phyloP scores from a whole-genome alignment of 2,888 invertebrate genomes.

The Mylabris sibirica region DNA sequence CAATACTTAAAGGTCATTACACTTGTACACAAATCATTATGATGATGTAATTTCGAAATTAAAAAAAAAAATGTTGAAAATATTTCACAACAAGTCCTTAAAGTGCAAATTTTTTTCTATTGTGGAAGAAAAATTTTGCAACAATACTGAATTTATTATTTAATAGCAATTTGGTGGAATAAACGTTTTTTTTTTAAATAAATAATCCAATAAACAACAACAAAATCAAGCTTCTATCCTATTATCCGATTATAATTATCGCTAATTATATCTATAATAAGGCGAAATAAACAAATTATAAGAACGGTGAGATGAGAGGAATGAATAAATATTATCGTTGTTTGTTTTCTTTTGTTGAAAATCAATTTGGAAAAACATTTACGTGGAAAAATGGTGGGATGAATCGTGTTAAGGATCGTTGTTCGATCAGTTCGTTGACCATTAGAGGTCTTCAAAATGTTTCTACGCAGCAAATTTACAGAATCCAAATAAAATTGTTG shows the following conservation, averaged over 20 bases:
- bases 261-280: slow-evolving; percentile 12
- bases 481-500: background rate
- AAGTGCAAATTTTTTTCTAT: slow-evolving; percentile 19
- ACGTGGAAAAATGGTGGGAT: background rate
- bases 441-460: slow-evolving; percentile 2
- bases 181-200: background rate
- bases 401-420: background rate
- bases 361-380: slow-evolving; percentile 2
- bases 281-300: slow-evolving; percentile 13
- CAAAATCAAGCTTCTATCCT: slow-evolving; percentile 8
- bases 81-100: slow-evolving; percentile 21
- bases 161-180: background rate
- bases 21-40: slow-evolving; percentile 28
- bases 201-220: background rate
- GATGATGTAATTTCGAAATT: slow-evolving; percentile 30
- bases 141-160: slow-evolving; percentile 4
- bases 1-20: slow-evolving; percentile 34
- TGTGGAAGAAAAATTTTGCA: slow-evolving; percentile 1
- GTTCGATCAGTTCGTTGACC: slow-evolving; percentile 1
- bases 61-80: slow-evolving; percentile 12
- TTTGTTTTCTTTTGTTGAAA: background rate
- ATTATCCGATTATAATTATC: background rate
- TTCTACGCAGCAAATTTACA: slow-evolving; percentile 11
- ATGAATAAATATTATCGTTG: background rate
- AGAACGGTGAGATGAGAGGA: background rate